Evolutionary conservation across 2,113 vertebrate species (phyloP), one percentile per base, ranked within the genome.

Genomic region (Eira barbara): DNA sequence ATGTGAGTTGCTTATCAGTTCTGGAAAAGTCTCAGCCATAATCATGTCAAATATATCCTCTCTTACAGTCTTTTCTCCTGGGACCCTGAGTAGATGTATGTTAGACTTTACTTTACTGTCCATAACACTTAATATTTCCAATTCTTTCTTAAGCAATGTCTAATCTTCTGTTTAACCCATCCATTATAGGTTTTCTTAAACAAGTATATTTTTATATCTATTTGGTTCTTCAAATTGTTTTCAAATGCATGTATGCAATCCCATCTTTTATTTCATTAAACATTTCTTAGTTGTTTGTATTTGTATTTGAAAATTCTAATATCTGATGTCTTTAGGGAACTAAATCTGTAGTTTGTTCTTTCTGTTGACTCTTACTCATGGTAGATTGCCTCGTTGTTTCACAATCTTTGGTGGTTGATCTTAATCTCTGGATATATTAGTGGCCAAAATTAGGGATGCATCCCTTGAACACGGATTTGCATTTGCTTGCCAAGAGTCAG

Each of bases 221-320:
- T 57, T 92, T 85, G 78, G 31, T 92, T 76, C 21, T 47, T 96
- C 69, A 95, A 91, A 79, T 79, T 52, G 74, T 94, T 93, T 90
- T 86, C 12, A 71, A 94, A 63, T 71, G 78, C 34, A 71, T 81
- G 36, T 76, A 42, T 73, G 12, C n/a, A 42, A 61, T 79, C 87
- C 17, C 27, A 83, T 78, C 39, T 79, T 83, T 95, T 52, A 61
- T 73, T 76, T 86, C 65, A 36, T 42, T 69, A 57, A 91, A 94
- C 7, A 71, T 73, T 63, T 97, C 20, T 89, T 80, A 89, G 52
- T 67, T 47, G 91, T 86, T 95, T 93, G 47, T 55, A 89, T 89
- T 87, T 79, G 57, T 42, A 85, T 89, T 89, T 81, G 47, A 74
- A 84, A 95, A 92, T 61, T 81, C 55, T 12, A 89, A 76, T 80